These are phyloP conservation scores for Paraplagusia blochii DNA, from an alignment of 2,113 vertebrate species.

Conservation along the genomic window DNA sequence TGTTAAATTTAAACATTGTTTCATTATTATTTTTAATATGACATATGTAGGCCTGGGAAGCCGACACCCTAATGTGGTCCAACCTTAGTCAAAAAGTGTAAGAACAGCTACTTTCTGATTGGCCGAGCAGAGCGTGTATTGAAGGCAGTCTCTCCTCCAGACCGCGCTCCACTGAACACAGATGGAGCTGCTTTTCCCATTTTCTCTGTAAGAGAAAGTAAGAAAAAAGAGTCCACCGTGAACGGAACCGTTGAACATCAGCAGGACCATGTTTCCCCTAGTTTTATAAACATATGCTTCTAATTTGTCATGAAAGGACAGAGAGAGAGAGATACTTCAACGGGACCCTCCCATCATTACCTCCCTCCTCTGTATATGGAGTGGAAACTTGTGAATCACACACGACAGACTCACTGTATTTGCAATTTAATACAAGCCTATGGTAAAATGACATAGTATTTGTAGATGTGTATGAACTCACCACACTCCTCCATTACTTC, in stretches of 20 bases:
- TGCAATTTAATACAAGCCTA: too few species aligned
- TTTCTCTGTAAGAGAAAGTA: constrained; percentile 76
- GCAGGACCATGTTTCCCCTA: too few species aligned
- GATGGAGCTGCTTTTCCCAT: constrained; percentile 83
- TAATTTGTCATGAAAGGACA: neutral
- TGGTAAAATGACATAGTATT: too few species aligned
- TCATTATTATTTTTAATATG: neutral
- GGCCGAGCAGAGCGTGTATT: constrained; percentile 71
- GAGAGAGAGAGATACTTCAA: constrained; percentile 15
- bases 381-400: constrained; percentile 66
- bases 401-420: neutral
- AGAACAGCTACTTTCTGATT: constrained; percentile 48
- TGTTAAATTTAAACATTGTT: neutral
- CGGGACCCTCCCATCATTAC: constrained; percentile 21
- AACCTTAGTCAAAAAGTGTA: neutral
- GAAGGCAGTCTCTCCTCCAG: constrained; percentile 85
- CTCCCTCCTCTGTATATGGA: constrained; percentile 66
- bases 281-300: constrained; percentile 10
- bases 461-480: constrained; percentile 55
- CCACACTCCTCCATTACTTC: constrained; percentile 94
- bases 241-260: too few species aligned
- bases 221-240: too few species aligned
- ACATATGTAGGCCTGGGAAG: constrained; percentile 4
- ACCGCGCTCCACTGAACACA: constrained; percentile 83
- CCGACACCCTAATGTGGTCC: neutral